Evolutionary conservation across 2,113 vertebrate species (phyloP), one percentile per base, ranked within the genome.

Genomic region (Acanthisitta chloris): DNA sequence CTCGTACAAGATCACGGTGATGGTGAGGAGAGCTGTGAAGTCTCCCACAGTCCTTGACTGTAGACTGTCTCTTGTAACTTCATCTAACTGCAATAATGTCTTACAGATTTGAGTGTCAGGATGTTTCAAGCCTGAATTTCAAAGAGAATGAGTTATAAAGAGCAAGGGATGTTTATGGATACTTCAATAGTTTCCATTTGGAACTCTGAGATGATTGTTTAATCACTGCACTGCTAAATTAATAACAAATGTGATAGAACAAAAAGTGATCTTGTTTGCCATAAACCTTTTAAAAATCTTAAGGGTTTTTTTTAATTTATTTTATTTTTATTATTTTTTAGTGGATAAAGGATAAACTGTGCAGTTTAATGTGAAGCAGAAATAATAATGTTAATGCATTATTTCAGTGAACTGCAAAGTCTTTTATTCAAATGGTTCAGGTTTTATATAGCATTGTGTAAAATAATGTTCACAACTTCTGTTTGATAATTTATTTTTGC

Each of bases 401-500:
- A 88, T 97, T 96, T 97, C 96, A 96, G 57, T 96, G 94, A 97
- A 96, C 96, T 97, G 96, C 95, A 73, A 82, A 88, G 72, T 93
- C 94, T 97, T 94, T 95, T 95, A 96, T 97, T 97, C 94, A 97
- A 96, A 95, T 96, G 96, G 97, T 97, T 98, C 94, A 95, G 95
- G 95, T 96, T 98, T 98, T 97, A 94, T 97, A 97, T 81, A 96
- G 93, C 89, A 84, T 95, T 97, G 91, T 98, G 92, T 97, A 97
- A 96, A 96, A 97, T 97, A 97, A 93, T 96, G 94, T 96, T 97
- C 96, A 96, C 83, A 81, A 97, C 86, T 97, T 95, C 92, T 64
- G 82, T 97, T 97, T 97, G 90, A 96, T 98, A 98, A 98, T 97
- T 98, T 98, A 98, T 98, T 98, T 98, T 98, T 98, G 97, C 97